A percentile compares a stretch with the other conserved stretches of the same genome.
Conservation (phyloP, 2,888 invertebrate species). For the Odontocolon sp. region DNA sequence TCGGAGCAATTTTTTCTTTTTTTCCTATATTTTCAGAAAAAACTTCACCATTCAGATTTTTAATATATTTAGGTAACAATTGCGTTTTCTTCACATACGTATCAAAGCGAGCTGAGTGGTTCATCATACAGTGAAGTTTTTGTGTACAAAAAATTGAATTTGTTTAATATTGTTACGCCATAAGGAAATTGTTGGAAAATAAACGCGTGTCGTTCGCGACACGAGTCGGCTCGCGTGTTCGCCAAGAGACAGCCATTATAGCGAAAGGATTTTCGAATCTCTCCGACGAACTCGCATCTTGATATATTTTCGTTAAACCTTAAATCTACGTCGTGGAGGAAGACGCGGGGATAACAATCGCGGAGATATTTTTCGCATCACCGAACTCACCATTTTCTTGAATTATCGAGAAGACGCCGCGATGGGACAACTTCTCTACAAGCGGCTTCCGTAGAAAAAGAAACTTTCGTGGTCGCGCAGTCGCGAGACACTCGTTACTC, state of each 20-base stretch:
- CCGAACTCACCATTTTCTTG: constrained; percentile 63
- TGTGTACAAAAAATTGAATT: neutral
- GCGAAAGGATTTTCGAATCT: constrained; percentile 48
- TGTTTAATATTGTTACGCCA: neutral
- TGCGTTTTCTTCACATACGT: constrained; percentile 74
- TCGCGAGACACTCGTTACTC: constrained; percentile 22
- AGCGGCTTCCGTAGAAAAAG: constrained; percentile 61
- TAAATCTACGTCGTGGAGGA: neutral
- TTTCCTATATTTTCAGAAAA: neutral
- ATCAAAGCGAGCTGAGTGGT: constrained; percentile 79
- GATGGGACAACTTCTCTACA: constrained; percentile 54
- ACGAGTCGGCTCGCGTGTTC: constrained; percentile 42
- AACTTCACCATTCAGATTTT: constrained; percentile 63
- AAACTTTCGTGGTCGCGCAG: constrained; percentile 47
- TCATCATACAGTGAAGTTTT: constrained; percentile 74
- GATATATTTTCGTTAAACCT: constrained; percentile 16
- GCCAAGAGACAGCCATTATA: constrained; percentile 31
- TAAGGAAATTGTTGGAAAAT: neutral
- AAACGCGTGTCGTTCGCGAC: constrained; percentile 27
- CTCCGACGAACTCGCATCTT: constrained; percentile 45
- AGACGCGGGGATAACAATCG: neutral
- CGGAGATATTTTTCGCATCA: constrained; percentile 50
- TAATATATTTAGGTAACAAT: constrained; percentile 75
- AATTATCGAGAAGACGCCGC: constrained; percentile 60
- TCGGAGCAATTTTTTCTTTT: neutral